Conservation (phyloP, 2,113 vertebrate genomes). For the Hyaena hyaena region DNA sequence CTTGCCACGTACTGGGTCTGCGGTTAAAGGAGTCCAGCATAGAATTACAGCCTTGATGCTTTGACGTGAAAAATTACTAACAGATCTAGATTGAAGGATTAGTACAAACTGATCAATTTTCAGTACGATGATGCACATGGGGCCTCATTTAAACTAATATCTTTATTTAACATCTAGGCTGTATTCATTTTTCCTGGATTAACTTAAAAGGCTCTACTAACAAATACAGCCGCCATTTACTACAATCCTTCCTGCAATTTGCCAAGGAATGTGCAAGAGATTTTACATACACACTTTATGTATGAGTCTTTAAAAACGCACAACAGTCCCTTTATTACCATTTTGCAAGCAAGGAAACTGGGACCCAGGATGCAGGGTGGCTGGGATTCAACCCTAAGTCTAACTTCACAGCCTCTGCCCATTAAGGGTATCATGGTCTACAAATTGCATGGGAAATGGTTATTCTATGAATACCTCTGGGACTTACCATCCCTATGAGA, state of each 20-base stretch:
- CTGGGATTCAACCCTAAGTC: background rate
- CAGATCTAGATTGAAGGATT: background rate
- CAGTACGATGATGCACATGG: background rate
- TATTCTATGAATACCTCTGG: background rate
- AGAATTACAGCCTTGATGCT: background rate
- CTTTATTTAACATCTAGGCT: background rate
- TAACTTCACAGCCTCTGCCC: background rate
- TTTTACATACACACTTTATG: background rate
- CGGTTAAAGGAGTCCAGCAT: background rate
- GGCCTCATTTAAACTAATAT: background rate
- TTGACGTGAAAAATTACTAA: constrained; percentile 29
- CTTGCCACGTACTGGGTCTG: background rate
- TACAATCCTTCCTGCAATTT: background rate
- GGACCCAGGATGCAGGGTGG: background rate
- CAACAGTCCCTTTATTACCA: background rate
- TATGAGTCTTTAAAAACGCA: background rate
- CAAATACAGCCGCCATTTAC: background rate
- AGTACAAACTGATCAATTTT: background rate
- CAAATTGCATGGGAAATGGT: background rate
- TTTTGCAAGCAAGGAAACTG: background rate
- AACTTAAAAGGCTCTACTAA: constrained; percentile 8
- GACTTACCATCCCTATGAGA: constrained; percentile 20
- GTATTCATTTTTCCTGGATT: background rate
- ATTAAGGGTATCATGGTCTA: background rate
- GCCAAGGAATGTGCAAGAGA: background rate